Base-by-base conservation (phyloP, 1,140 invertebrate species). In the Anoplophora glabripennis region DNA sequence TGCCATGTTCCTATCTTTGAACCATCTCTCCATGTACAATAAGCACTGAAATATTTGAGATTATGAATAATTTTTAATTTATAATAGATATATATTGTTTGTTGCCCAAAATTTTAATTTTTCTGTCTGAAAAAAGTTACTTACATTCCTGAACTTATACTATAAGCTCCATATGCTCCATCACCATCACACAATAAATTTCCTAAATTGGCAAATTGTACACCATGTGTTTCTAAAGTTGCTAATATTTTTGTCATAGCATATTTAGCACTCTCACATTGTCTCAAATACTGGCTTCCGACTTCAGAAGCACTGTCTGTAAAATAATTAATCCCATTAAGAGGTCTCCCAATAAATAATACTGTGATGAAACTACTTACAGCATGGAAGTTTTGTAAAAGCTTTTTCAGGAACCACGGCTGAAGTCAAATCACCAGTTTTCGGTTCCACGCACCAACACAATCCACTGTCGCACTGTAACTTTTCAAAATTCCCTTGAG, bases 391-490 rank as follows among this genome's bases (percentile, higher is more conserved):
- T 33, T 72, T 66, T 7, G 62, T 72, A 71, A 81, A 79, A 33
- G 82, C 75, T n/a, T 60, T 67, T 59, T 82, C 76, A 1, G 77
- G 77, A 3, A 86, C 76, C 0, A 81, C 75, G 3, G 70, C 55
- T 0, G 78, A 71, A 10, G 73, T 77, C 0, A 81, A 73, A 35
- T 79, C 75, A 4, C 82, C 83, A 7, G 80, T 83, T 63, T 66
- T 74, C 1, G 77, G 68, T 35, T 83, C 73, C 1, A 77, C 80
- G 67, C 84, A 86, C 82, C 83, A 86, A 67, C 84, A 86, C 48
- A 83, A 71, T 1, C 78, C 82, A 12, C 76, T 72, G 68, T 84
- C 80, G 60, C 84, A 86, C 68, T 86, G 84, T 28, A 86, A 64
- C 5, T 71, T 70, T 62, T 85, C 84, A 63, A 80, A 86, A 73